Evolutionary conservation across 2,113 vertebrate species (phyloP).

Genomic region (Chinchilla lanigera): DNA sequence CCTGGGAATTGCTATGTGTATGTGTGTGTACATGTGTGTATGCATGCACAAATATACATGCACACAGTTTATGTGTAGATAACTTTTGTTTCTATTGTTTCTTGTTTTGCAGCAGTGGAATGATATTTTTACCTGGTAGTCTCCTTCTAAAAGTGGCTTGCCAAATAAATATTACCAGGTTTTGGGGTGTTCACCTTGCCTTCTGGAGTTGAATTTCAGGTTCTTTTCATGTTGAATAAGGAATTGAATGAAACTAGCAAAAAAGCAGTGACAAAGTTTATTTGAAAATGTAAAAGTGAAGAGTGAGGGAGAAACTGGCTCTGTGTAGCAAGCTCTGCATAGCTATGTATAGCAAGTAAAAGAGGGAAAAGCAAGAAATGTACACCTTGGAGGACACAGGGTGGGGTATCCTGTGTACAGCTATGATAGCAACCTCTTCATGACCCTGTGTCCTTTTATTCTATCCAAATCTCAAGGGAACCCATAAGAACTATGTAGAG

Average conservation of each 20-base stretch:
- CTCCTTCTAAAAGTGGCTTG: neutral
- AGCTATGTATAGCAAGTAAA: neutral
- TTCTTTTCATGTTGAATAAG: neutral
- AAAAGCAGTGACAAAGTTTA: neutral
- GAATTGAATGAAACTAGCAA: neutral
- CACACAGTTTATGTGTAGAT: accelerated
- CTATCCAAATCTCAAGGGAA: neutral
- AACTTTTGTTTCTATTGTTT: neutral
- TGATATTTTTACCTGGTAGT: neutral
- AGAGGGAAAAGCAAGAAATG: neutral
- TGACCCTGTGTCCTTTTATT: neutral
- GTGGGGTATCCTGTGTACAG: neutral
- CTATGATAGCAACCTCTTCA: neutral
- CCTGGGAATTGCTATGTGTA: neutral
- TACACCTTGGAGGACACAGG: neutral
- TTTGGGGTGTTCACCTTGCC: neutral
- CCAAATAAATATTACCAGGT: neutral
- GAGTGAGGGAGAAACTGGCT: neutral
- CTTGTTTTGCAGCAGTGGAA: neutral
- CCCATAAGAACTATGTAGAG: neutral
- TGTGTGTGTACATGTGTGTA: neutral
- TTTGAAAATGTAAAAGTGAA: neutral
- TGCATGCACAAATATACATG: too few species aligned
- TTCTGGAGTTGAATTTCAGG: neutral
- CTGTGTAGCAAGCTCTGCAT: neutral